phyloP scores from a whole-genome alignment of 2,888 invertebrate species.

The Ennomos erosarius region DNA sequence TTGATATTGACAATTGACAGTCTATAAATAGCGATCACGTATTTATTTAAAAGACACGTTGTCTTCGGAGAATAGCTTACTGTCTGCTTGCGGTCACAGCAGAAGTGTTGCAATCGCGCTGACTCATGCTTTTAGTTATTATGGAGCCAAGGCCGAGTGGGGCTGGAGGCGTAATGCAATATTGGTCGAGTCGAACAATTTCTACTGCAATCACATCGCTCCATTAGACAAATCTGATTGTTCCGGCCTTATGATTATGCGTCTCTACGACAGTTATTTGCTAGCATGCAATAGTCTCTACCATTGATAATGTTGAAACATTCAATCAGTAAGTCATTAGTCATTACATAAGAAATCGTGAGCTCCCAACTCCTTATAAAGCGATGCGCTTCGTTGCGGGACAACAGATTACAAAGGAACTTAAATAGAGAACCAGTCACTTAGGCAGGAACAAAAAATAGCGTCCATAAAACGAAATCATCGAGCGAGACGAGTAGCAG shows the following conservation, averaged over 20 bases:
- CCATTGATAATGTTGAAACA: slow-evolving; percentile 20
- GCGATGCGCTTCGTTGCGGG: slow-evolving; percentile 35
- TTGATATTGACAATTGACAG: slow-evolving; percentile 27
- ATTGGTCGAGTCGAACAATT: slow-evolving; percentile 58
- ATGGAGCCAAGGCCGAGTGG: slow-evolving; percentile 63
- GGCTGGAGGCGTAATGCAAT: slow-evolving; percentile 57
- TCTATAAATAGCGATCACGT: slow-evolving; percentile 33
- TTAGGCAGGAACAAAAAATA: slow-evolving; percentile 63
- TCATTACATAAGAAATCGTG: slow-evolving; percentile 38
- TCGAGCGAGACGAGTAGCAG: slow-evolving; percentile 66
- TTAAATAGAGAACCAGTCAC: slow-evolving; percentile 59
- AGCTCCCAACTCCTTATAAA: slow-evolving; percentile 27
- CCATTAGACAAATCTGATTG: slow-evolving; percentile 59
- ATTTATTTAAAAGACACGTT: slow-evolving; percentile 49
- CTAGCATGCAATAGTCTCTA: slow-evolving; percentile 20
- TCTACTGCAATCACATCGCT: slow-evolving; percentile 58
- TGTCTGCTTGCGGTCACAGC: slow-evolving; percentile 44
- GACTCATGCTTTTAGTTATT: slow-evolving; percentile 71
- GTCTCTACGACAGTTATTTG: slow-evolving; percentile 35
- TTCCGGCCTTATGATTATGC: slow-evolving; percentile 49
- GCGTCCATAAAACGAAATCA: slow-evolving; percentile 68
- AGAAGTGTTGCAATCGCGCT: slow-evolving; percentile 57
- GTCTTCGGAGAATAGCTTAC: slow-evolving; percentile 48
- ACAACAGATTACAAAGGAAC: slow-evolving; percentile 46
- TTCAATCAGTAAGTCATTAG: slow-evolving; percentile 32